Conservation (phyloP, 2,797 vertebrate species). For the Tachyglossus aculeatus region DNA sequence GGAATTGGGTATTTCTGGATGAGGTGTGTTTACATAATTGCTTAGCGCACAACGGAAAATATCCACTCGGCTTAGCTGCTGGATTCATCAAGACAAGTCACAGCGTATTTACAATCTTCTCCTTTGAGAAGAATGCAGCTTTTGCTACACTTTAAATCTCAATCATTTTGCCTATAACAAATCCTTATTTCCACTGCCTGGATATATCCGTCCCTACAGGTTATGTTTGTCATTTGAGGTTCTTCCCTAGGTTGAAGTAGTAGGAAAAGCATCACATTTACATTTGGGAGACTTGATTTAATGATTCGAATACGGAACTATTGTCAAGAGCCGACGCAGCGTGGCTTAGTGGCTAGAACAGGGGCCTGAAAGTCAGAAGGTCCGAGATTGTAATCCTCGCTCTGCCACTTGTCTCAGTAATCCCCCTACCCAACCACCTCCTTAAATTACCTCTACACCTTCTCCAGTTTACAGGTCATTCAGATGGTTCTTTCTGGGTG, state of each 20-base stretch:
- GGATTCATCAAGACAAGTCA: background rate
- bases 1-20: background rate
- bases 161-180: background rate
- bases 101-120: background rate
- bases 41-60: background rate
- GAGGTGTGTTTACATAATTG: background rate
- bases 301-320: conserved; percentile 58
- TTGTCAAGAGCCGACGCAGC: conserved; percentile 37
- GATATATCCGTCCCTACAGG: conserved; percentile 18
- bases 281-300: conserved; percentile 48
- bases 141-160: conserved; percentile 3
- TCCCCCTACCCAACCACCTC: too few species aligned
- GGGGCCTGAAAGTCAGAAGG: too few species aligned
- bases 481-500: too few species aligned
- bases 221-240: conserved; percentile 17
- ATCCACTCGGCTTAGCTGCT: background rate
- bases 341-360: too few species aligned
- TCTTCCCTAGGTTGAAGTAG: conserved; percentile 18
- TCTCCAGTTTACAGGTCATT: too few species aligned
- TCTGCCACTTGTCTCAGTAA: too few species aligned
- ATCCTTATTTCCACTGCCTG: background rate
- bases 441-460: too few species aligned
- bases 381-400: too few species aligned
- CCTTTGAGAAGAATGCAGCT: background rate
- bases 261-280: too few species aligned